phyloP scores from a whole-genome alignment of 2,113 vertebrate species.

The Python bivittatus region DNA sequence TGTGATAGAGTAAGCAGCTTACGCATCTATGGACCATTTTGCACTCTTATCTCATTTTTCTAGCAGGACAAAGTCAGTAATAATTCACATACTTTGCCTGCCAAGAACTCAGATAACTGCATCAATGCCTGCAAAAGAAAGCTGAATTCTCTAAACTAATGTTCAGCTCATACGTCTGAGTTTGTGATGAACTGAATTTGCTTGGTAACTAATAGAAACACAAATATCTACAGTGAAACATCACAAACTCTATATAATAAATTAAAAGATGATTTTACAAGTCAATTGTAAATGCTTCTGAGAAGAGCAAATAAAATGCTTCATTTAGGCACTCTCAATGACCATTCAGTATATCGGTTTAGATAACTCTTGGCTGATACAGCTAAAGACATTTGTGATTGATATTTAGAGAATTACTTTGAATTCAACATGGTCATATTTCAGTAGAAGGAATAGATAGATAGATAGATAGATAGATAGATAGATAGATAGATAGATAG shows the following conservation, averaged over 20 bases:
- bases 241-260: background rate
- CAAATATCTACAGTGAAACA: background rate
- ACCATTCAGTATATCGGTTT: too few species aligned
- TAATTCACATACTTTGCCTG: slow-evolving; percentile 8
- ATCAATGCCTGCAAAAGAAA: background rate
- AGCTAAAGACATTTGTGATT: too few species aligned
- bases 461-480: too few species aligned
- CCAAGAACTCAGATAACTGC: slow-evolving; percentile 6
- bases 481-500: too few species aligned
- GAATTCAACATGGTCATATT: background rate
- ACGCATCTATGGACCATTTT: background rate
- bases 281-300: background rate
- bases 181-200: background rate
- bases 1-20: background rate
- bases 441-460: background rate
- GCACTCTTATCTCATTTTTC: background rate
- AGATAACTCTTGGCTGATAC: too few species aligned
- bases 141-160: background rate
- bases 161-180: background rate
- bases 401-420: background rate
- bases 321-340: background rate
- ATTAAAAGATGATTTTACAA: background rate
- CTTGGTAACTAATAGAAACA: background rate
- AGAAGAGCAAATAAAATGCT: background rate
- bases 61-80: slow-evolving; percentile 5